Base-by-base conservation (phyloP, 2,888 invertebrate species). In the Antheraea assamensis region DNA sequence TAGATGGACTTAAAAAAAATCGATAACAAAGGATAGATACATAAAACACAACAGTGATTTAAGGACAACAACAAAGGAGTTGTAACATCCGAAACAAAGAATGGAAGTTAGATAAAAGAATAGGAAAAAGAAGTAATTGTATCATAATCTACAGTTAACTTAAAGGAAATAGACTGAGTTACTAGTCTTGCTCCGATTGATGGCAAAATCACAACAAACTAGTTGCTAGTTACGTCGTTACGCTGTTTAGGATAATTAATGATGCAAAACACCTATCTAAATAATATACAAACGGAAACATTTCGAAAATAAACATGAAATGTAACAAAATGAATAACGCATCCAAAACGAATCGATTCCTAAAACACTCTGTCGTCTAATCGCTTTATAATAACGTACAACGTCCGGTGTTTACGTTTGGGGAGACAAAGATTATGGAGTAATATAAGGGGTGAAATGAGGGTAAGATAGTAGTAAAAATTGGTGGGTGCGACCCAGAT, bases 331-430 rank as follows among this genome's bases (percentile, higher is more conserved):
- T 24, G 24, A 24, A 24, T 21, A 19, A 19, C 30, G 42, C 42
- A 27, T 27, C 55, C 73, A 64, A 73, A 66, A n/a, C 52, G 35
- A 52, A 71, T 49, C 52, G 70, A 66, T 71, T 31, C 72, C 71
- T 71, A 75, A 77, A 74, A 74, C 70, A 71, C 61, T 71, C 74
- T 72, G 75, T 76, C 73, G 74, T 74, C 75, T 78, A 80, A 83
- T 80, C 79, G 80, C 75, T 80, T 80, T 81, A 77, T 83, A 83
- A 83, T 83, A 81, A 81, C 74, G 76, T 58, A 58, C 71, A 64
- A 73, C 76, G 72, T 76, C 76, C 77, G 73, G 73, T 70, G 27
- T 73, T 74, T 74, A 68, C 68, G 15, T 49, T 64, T 52, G 74
- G 74, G 71, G 19, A 71, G 68, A 71, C 31, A 68, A 58, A 30